Base-by-base conservation (phyloP, 2,797 vertebrate genomes). In the Acropternis orthonyx region DNA sequence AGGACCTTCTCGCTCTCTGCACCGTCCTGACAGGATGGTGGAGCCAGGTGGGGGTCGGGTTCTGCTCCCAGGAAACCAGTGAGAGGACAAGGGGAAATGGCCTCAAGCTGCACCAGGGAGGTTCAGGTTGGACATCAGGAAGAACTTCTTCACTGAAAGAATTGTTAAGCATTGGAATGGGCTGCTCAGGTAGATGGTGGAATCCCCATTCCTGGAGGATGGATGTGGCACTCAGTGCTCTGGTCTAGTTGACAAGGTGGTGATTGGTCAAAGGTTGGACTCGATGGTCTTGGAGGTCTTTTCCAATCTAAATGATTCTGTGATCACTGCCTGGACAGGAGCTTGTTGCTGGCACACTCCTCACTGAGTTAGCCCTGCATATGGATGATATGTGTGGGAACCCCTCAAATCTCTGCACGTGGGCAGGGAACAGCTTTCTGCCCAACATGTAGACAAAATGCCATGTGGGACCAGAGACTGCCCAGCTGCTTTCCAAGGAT, bases 381-480 rank as follows among this genome's bases (percentile, higher is more conserved):
- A 0, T 2, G 23, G 24, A 5, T n/a, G 27, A 48, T 0, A 12
- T 32, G 18, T 34, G 76, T 3, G 5, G 52, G 44, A 59, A 46
- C n/a, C 30, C 28, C 78, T 15, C 37, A 41, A 7, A 41, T 10
- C 26, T 23, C 32, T 14, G 43, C 11, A 1, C 14, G 26, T 24
- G 34, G 24, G 67, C 59, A 68, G 32, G 62, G 68, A 83, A 17
- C 36, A n/a, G 10, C 8, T 39, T 14, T 11, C 49, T 55, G 56
- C 30, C 26, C 44, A 56, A 34, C 37, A 49, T 0, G 0, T 0
- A 3, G 26, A 0, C 3, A 12, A 16, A 18, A 56, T 8, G 20
- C 44, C 3, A 0, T 15, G 18, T 2, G 1, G 6, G 62, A 11
- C 1, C 43, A 5, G 46, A 6, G 54, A 21, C 56, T 46, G 43